Evolutionary conservation across 1,140 invertebrate species (phyloP).

Genomic region (Zeugodacus cucurbitae): DNA sequence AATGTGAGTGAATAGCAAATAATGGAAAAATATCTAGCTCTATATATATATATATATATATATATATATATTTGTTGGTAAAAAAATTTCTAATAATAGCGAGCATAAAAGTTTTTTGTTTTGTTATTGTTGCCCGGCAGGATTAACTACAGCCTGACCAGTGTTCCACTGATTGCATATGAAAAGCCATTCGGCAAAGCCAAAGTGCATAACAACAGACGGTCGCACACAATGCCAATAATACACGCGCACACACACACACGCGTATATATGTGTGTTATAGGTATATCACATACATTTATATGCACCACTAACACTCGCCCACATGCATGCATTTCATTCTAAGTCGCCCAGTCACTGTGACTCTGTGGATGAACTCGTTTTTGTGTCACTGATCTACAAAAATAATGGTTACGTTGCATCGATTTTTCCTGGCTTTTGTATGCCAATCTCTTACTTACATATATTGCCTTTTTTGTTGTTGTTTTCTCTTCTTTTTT

Average conservation of each 20-base stretch:
- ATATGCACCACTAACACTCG: background rate
- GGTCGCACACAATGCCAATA: background rate
- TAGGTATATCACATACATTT: background rate
- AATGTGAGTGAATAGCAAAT: background rate
- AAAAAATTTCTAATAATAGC: background rate
- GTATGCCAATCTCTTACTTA: background rate
- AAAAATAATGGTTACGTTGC: constrained; percentile 11
- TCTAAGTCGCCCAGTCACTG: background rate
- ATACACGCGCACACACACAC: background rate
- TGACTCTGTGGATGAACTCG: constrained; percentile 2
- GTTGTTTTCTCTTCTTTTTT: background rate
- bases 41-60: background rate
- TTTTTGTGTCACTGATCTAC: constrained; percentile 20
- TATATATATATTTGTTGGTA: background rate
- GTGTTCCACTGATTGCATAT: constrained; percentile 12
- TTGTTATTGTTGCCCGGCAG: background rate
- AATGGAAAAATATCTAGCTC: background rate
- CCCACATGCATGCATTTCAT: background rate
- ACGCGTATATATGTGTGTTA: too few species aligned
- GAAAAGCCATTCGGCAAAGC: background rate
- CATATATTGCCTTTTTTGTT: background rate
- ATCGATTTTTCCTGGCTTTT: constrained; percentile 29
- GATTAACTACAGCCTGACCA: background rate
- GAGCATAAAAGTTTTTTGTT: background rate
- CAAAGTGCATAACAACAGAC: constrained; percentile 13